Evolutionary conservation across 2,113 vertebrate species (phyloP).

Genomic region (Hymenochirus boettgeri): DNA sequence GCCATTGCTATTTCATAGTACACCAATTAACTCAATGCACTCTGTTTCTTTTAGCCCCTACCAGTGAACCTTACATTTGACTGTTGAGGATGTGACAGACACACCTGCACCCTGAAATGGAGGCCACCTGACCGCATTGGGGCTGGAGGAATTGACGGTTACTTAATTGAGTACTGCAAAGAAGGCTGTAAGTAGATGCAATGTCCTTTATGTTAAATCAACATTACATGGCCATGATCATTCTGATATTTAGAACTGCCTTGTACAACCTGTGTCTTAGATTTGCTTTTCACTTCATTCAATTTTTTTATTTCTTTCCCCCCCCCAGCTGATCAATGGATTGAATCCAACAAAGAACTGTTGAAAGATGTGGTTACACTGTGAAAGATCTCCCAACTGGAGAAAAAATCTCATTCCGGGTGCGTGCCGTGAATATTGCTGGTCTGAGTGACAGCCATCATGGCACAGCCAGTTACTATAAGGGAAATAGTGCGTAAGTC

Average conservation of each 20-base stretch:
- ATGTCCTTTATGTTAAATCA: neutral
- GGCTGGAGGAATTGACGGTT: conserved; percentile 81
- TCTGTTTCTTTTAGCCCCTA: too few species aligned
- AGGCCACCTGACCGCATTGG: conserved; percentile 75
- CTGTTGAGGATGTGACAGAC: conserved; percentile 80
- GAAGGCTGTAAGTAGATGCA: conserved; percentile 77
- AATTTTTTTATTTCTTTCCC: neutral
- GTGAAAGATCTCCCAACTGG: conserved; percentile 75
- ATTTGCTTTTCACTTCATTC: too few species aligned
- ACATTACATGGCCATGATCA: neutral
- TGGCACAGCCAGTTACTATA: conserved; percentile 74
- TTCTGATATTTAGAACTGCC: neutral
- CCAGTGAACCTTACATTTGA: conserved; percentile 74
- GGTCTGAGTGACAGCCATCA: conserved; percentile 68
- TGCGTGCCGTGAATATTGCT: conserved; percentile 74
- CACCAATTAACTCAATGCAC: too few species aligned
- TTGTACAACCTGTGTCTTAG: too few species aligned
- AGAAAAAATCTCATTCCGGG: conserved; percentile 77
- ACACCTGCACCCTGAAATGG: conserved; percentile 81
- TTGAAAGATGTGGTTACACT: conserved; percentile 66
- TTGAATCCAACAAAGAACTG: conserved; percentile 61
- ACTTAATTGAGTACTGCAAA: conserved; percentile 81
- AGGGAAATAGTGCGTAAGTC: conserved; percentile 77
- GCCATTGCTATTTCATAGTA: too few species aligned
- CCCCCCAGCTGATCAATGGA: conserved; percentile 75